Base-by-base conservation (phyloP, 2,797 vertebrate species). In the Sebastes hubbsi region DNA sequence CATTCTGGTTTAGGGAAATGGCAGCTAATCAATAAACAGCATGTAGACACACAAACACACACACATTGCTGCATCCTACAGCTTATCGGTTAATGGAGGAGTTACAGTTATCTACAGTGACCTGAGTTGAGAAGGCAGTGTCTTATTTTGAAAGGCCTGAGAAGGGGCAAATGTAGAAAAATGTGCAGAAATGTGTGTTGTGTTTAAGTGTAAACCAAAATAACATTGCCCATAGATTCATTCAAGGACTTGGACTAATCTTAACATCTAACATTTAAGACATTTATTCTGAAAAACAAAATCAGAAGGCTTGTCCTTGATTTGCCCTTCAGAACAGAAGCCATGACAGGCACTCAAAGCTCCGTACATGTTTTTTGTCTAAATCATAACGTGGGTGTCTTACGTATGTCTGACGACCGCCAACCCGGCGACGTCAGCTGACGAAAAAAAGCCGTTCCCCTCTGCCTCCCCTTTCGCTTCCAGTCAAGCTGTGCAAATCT, bases 21-120 rank as follows among this genome's bases (percentile, higher is more conserved):
- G 78, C 81, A 85, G 81, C 38, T 83, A 86, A 93, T 94, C 87
- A 75, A 91, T 91, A 77, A 88, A 89, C 87, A 86, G 74, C 84
- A 80, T 90, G 87, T 88, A 70, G 32, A 62, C 65, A 78, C 36
- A 38, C 49, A 25, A 36, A 36, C 11, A 12, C 34, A 36, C 34
- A 36, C 6, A 29, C 30, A 72, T 20, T 18, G 42, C 54, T 55
- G 30, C 59, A 70, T 62, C 61, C 25, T 59, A 20, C 71, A 66
- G 25, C 25, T 24, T 16, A 14, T 20, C 22, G 32, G 24, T 20
- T 63, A 67, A 49, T 60, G 36, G 27, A 75, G 46, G 63, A 67
- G 10, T 34, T 9, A n/a, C 10, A 13, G 22, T 38, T 29, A 70
- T 30, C 8, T n/a, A 18, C 30, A 52, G 18, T 42, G 42, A 42